Percentiles rank a stretch among this genome's conserved stretches.
phyloP scores from a whole-genome alignment of 2,888 invertebrate species.

The Noctuana brunneofusca region DNA sequence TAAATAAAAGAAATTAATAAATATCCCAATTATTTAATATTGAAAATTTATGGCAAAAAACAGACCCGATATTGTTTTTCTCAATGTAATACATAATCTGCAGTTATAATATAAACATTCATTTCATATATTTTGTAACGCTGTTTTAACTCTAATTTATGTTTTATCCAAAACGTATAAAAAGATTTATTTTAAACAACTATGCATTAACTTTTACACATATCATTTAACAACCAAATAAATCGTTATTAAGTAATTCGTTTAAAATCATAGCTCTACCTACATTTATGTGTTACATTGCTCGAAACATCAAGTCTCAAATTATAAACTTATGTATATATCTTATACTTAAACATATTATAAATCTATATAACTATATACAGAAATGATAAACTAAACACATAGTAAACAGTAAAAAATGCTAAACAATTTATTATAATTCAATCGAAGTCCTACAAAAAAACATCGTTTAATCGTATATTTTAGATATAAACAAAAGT shows the following conservation, averaged over 20 bases:
- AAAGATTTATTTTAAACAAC: too few relatives aligned
- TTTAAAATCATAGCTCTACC: neutral
- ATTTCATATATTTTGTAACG: neutral
- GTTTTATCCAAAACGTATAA: too few relatives aligned
- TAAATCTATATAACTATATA: slow-evolving; percentile 31
- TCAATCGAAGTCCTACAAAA: slow-evolving; percentile 13
- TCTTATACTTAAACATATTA: slow-evolving; percentile 22
- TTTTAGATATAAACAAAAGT: slow-evolving; percentile 9
- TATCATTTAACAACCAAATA: too few relatives aligned
- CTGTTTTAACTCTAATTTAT: too few relatives aligned
- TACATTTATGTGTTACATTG: slow-evolving; percentile 22
- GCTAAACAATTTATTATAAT: slow-evolving; percentile 16
- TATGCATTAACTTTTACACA: too few relatives aligned
- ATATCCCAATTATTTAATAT: slow-evolving; percentile 51
- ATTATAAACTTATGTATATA: slow-evolving; percentile 12
- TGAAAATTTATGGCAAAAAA: slow-evolving; percentile 69
- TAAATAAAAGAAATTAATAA: slow-evolving; percentile 34
- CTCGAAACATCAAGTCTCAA: slow-evolving; percentile 23
- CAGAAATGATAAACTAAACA: slow-evolving; percentile 17
- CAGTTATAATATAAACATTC: neutral
- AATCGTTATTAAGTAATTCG: too few relatives aligned
- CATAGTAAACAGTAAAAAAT: slow-evolving; percentile 23
- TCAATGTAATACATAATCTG: slow-evolving; percentile 46
- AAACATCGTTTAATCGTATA: neutral
- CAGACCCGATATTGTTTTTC: slow-evolving; percentile 48